A percentile compares a stretch with the other conserved stretches of the same genome.
phyloP scores from a whole-genome alignment of 2,113 vertebrate species.

The Leptosomus discolor region DNA sequence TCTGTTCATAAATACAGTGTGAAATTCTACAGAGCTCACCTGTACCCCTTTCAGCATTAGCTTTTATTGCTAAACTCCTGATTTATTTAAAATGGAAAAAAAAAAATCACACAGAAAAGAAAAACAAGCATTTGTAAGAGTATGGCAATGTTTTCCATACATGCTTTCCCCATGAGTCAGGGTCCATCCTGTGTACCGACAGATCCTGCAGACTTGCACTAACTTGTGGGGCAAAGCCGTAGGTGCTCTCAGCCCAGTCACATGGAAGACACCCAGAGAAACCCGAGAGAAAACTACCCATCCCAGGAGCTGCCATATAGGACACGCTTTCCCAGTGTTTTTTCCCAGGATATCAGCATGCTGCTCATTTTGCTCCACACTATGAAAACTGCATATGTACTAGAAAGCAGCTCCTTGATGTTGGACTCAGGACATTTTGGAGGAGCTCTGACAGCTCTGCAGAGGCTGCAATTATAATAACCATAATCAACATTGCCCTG shows the following conservation, averaged over 20 bases:
- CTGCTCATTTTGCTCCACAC: background rate
- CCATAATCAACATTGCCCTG: background rate
- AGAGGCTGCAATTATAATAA: background rate
- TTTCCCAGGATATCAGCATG: background rate
- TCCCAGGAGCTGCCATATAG: background rate
- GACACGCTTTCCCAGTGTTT: background rate
- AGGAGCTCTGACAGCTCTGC: background rate
- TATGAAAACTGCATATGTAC: background rate
- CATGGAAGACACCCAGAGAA: background rate
- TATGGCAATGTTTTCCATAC: background rate
- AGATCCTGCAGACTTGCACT: conserved; percentile 17
- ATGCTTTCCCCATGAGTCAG: conserved; percentile 35
- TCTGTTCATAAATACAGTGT: background rate
- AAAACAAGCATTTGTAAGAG: background rate
- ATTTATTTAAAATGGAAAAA: background rate
- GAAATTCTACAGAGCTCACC: background rate
- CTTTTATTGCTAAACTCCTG: background rate
- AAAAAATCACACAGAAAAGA: background rate
- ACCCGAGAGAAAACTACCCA: background rate
- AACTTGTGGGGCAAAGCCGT: background rate
- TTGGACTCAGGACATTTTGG: background rate
- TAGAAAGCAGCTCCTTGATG: background rate
- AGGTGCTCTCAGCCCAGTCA: background rate
- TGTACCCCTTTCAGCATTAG: conserved; percentile 6
- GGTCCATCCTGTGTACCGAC: conserved; percentile 21